phyloP scores from a whole-genome alignment of 2,797 vertebrate genomes.

The Cetoscarus ocellatus region DNA sequence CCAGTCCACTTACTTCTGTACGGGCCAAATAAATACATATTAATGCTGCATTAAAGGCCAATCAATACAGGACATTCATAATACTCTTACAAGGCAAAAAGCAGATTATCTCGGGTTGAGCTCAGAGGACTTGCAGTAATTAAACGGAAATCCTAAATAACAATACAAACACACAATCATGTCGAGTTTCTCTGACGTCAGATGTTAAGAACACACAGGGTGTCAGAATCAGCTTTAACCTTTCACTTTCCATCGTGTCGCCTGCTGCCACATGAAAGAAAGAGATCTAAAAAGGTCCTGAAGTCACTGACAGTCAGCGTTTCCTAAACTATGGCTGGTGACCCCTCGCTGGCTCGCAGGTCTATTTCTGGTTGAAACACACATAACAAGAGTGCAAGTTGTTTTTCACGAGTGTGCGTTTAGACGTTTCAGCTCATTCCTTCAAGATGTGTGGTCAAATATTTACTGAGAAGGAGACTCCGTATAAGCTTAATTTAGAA shows the following conservation, averaged over 20 bases:
- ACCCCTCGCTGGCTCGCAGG: slow-evolving; percentile 38
- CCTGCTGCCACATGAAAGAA: slow-evolving; percentile 34
- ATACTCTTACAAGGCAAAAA: slow-evolving; percentile 10
- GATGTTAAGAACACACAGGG: slow-evolving; percentile 11
- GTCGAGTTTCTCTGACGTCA: not conserved
- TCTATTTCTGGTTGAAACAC: slow-evolving; percentile 61
- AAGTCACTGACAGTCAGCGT: slow-evolving; percentile 52
- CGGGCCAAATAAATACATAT: slow-evolving; percentile 13
- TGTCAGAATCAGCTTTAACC: slow-evolving; percentile 5
- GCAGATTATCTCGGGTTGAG: not conserved
- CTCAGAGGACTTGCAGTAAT: too few relatives aligned
- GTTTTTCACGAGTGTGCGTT: slow-evolving; percentile 2
- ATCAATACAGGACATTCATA: slow-evolving; percentile 26
- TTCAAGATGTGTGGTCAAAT: slow-evolving; percentile 12
- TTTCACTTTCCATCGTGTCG: slow-evolving; percentile 19
- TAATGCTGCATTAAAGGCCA: slow-evolving; percentile 5
- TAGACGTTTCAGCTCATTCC: slow-evolving; percentile 5
- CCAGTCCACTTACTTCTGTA: not conserved
- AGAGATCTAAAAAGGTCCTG: slow-evolving; percentile 27
- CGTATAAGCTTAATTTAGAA: too few relatives aligned
- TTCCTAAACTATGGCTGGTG: slow-evolving; percentile 50
- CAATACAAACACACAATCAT: not conserved
- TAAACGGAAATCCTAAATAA: not conserved
- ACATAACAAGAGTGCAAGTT: slow-evolving; percentile 26
- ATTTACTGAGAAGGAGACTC: not conserved